Evolutionary conservation across 2,797 vertebrate species (phyloP).

Genomic region (Mallotus villosus): DNA sequence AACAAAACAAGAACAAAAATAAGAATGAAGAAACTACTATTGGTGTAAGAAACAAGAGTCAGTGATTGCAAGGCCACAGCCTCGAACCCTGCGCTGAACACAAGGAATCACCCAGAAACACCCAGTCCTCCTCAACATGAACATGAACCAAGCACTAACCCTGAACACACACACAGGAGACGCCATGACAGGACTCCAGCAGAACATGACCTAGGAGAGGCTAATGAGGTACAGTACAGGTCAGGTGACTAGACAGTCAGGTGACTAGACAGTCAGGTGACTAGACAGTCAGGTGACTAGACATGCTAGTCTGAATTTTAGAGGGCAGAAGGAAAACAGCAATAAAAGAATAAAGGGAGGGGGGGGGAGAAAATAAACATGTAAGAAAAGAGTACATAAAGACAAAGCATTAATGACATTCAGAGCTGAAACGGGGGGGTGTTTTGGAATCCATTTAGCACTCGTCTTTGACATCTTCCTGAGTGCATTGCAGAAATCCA

Average conservation of each 20-base stretch:
- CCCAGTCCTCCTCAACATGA: neutral
- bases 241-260: neutral
- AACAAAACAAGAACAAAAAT: constrained; percentile 1
- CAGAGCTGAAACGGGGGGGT: neutral
- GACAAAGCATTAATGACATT: neutral
- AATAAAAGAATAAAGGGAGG: neutral
- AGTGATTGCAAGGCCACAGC: constrained; percentile 37
- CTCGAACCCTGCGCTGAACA: constrained; percentile 21
- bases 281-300: neutral
- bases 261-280: neutral
- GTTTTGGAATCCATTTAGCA: neutral
- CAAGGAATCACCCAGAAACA: constrained; percentile 11
- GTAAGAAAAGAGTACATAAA: too few relatives aligned
- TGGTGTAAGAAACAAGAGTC: constrained; percentile 38
- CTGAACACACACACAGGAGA: neutral
- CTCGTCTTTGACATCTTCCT: neutral
- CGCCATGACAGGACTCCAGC: too few relatives aligned
- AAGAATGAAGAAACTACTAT: constrained; percentile 13
- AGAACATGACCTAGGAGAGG: too few relatives aligned
- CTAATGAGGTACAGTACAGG: constrained; percentile 7
- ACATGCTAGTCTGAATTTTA: too few relatives aligned
- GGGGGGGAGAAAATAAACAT: neutral
- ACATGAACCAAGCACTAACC: neutral
- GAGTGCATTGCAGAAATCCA: neutral
- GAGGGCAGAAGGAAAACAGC: too few relatives aligned